A percentile compares a stretch with the other conserved stretches of the same genome.
These are phyloP conservation scores for Nebria salina DNA, from an alignment of 2,888 invertebrate genomes.

Conservation along the genomic window DNA sequence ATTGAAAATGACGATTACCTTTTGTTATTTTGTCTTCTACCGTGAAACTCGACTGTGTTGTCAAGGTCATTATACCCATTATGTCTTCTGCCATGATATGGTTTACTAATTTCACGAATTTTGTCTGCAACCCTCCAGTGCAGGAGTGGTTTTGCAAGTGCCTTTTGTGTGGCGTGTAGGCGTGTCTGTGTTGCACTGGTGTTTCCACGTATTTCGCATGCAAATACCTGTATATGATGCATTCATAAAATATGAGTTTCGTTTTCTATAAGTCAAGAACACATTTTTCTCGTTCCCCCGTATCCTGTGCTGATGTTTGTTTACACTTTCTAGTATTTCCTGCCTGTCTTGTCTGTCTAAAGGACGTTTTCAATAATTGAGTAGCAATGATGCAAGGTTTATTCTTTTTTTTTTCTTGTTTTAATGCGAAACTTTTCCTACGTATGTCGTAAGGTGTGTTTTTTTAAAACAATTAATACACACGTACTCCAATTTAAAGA, in stretches of 20 bases:
- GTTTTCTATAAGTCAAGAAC: background rate
- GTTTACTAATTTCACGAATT: constrained; percentile 22
- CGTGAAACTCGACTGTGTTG: background rate
- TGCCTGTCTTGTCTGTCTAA: background rate
- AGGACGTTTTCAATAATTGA: background rate
- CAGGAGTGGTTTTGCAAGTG: background rate
- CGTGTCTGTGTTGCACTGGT: background rate
- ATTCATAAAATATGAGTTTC: background rate
- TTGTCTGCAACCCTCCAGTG: background rate
- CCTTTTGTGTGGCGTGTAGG: background rate
- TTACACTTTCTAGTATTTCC: background rate
- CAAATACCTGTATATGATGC: background rate
- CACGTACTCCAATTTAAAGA: too few species aligned
- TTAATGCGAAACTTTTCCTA: background rate
- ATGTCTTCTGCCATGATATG: constrained; percentile 22
- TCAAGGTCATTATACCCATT: constrained; percentile 37
- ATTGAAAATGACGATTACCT: background rate
- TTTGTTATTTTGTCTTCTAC: background rate
- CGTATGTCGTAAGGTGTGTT: background rate
- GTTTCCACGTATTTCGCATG: background rate
- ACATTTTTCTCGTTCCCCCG: background rate
- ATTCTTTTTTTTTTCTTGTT: background rate
- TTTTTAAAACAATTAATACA: too few species aligned
- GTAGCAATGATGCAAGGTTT: background rate
- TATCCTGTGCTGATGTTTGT: background rate